phyloP scores from a whole-genome alignment of 2,113 vertebrate species.

The Psophia crepitans region DNA sequence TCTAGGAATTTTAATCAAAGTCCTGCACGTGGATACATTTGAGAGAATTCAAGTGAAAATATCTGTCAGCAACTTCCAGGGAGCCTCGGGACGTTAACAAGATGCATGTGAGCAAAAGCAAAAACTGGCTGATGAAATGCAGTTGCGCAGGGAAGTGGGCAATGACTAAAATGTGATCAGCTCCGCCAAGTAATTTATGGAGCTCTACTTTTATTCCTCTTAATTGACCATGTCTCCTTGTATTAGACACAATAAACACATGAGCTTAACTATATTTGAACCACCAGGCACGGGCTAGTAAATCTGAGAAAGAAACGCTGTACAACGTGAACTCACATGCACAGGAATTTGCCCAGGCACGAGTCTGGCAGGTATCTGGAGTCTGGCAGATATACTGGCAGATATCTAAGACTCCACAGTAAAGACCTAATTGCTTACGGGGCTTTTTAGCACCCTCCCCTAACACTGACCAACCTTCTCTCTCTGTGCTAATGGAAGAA shows the following conservation, averaged over 20 bases:
- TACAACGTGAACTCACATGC: rapidly evolving
- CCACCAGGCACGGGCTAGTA: neutral
- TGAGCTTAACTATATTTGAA: neutral
- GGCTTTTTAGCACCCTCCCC: neutral
- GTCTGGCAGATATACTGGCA: too few relatives aligned
- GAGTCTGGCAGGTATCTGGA: too few relatives aligned
- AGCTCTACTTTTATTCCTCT: neutral
- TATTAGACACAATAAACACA: neutral
- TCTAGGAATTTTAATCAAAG: neutral
- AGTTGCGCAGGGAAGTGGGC: neutral
- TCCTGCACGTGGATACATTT: neutral
- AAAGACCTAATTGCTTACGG: rapidly evolving
- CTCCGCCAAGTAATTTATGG: neutral
- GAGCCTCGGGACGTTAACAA: too few relatives aligned
- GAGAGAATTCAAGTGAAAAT: neutral
- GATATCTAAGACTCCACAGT: rapidly evolving
- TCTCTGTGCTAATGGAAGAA: rapidly evolving
- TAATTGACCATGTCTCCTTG: neutral
- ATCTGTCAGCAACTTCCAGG: neutral
- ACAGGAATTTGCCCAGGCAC: rapidly evolving
- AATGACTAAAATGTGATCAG: neutral
- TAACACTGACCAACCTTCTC: neutral
- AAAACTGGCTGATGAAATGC: neutral
- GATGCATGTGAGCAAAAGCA: rapidly evolving
- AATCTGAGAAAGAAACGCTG: neutral